These are phyloP conservation scores for Eidolon helvum DNA, from an alignment of 2,113 vertebrate genomes.

Conservation along the genomic window DNA sequence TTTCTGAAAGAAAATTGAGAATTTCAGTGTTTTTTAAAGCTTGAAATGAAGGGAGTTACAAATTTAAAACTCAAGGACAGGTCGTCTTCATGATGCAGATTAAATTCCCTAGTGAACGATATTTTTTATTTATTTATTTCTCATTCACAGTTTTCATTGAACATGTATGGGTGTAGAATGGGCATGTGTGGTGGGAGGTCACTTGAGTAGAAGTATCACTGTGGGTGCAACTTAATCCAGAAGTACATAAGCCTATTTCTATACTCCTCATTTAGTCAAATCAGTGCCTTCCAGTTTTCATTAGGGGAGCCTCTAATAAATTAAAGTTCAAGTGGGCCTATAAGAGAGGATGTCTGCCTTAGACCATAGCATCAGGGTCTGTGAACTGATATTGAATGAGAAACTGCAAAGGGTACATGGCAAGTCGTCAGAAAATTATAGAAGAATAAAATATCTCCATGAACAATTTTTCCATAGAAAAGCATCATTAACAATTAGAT, in stretches of 20 bases:
- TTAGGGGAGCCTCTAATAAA: background rate
- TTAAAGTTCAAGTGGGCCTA: background rate
- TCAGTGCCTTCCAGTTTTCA: background rate
- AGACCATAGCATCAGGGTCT: background rate
- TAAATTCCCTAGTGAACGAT: background rate
- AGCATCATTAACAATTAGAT: background rate
- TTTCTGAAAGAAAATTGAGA: background rate
- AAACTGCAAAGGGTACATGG: background rate
- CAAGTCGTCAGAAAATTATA: background rate
- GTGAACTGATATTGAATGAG: background rate
- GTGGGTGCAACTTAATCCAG: background rate
- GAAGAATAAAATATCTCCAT: background rate
- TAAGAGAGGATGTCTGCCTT: background rate
- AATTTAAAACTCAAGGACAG: background rate
- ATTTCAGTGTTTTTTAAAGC: background rate
- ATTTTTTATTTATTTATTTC: background rate
- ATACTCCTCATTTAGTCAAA: background rate
- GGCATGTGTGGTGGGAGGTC: accelerated
- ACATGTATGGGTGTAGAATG: accelerated
- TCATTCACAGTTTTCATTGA: background rate
- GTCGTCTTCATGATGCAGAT: background rate
- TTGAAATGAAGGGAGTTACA: background rate
- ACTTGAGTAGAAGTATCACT: background rate
- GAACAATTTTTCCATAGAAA: background rate
- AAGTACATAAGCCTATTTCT: background rate